Conservation (phyloP, 2,888 invertebrate species). For the Ichneumoninae sp. region DNA sequence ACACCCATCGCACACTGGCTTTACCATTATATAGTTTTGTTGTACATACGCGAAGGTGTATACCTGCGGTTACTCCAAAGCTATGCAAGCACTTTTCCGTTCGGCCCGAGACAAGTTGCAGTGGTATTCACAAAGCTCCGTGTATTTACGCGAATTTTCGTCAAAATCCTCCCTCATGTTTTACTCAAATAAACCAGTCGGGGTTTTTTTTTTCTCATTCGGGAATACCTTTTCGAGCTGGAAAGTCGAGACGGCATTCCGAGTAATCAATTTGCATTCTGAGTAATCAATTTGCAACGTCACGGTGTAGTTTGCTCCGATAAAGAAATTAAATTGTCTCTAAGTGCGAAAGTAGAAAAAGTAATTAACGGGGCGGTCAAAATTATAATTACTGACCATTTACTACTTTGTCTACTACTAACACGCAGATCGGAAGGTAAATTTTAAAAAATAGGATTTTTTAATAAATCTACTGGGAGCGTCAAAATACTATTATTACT, state of each 20-base stretch:
- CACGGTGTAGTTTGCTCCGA: not conserved
- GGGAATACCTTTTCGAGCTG: no score
- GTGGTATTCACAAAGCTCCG: not conserved
- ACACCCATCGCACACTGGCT: slow-evolving; percentile 26
- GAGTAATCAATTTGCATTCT: not conserved
- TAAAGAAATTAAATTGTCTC: not conserved
- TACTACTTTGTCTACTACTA: no score
- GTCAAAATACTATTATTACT: no score
- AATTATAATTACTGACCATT: not conserved
- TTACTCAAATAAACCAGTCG: slow-evolving; percentile 51
- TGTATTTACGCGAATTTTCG: slow-evolving; percentile 39
- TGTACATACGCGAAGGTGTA: slow-evolving; percentile 28
- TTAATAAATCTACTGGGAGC: no score
- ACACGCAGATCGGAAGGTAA: no score
- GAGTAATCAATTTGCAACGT: not conserved
- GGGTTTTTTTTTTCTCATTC: not conserved
- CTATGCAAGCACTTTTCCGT: slow-evolving; percentile 22
- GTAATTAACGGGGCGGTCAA: not conserved
- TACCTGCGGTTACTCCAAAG: slow-evolving; percentile 60
- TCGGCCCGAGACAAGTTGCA: slow-evolving; percentile 11
- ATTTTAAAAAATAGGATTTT: no score
- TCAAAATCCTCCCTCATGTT: slow-evolving; percentile 39
- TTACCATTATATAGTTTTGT: slow-evolving; percentile 31
- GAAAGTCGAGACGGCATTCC: not conserved
- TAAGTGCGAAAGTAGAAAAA: not conserved